Evolutionary conservation across 2,797 vertebrate genomes (phyloP).

Genomic region (Furcifer pardalis): DNA sequence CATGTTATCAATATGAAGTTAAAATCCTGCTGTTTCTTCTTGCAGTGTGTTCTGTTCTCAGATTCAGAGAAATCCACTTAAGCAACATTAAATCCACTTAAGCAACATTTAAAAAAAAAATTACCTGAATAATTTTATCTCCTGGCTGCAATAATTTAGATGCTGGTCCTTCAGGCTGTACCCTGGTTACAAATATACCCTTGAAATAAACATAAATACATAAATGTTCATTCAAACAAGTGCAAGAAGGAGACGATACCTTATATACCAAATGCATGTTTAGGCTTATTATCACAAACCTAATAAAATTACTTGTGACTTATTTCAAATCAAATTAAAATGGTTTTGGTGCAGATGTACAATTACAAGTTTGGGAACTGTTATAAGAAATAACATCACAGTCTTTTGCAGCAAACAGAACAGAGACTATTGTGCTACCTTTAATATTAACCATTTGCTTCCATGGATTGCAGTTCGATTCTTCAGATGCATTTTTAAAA

Average conservation of each 20-base stretch:
- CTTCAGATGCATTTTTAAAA: no score
- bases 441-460: no score
- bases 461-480: no score
- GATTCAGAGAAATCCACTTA: not conserved
- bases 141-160: conserved; percentile 94
- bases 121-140: conserved; percentile 97
- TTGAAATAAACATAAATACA: conserved; percentile 59
- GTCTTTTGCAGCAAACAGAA: no score
- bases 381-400: no score
- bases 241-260: no score
- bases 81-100: not conserved
- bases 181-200: conserved; percentile 99
- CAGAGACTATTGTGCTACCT: no score
- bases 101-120: conserved; percentile 29
- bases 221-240: no score
- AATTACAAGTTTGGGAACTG: not conserved
- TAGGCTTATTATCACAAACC: no score
- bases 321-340: not conserved
- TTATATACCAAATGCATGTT: not conserved
- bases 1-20: no score
- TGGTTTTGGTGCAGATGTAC: not conserved
- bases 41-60: no score
- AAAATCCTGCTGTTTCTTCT: no score
- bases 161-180: conserved; percentile 94
- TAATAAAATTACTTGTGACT: conserved; percentile 2